Evolutionary conservation across 2,888 invertebrate genomes (phyloP).

Genomic region (Caenorhabditis japonica): DNA sequence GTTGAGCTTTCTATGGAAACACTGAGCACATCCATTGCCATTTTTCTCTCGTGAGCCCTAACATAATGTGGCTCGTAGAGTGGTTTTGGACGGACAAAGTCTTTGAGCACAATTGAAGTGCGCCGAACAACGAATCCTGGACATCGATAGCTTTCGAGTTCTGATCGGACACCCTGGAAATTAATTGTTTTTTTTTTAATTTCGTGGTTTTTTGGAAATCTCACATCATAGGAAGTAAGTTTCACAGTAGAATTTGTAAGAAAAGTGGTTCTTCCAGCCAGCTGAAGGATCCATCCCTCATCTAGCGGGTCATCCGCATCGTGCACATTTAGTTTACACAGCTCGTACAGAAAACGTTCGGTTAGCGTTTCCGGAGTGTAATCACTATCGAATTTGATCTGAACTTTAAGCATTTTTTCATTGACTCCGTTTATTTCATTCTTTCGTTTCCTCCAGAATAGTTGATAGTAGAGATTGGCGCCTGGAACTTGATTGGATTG

Average conservation of each 20-base stretch:
- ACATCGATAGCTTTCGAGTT: conserved; percentile 70
- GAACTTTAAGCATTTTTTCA: conserved; percentile 10
- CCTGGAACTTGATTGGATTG: conserved; percentile 28
- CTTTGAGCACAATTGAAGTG: conserved; percentile 57
- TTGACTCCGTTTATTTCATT: conserved; percentile 27
- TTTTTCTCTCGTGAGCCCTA: conserved; percentile 51
- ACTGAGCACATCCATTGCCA: conserved; percentile 40
- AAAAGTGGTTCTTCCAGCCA: conserved; percentile 70
- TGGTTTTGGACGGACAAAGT: conserved; percentile 57
- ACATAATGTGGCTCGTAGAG: conserved; percentile 69
- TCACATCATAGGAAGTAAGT: conserved; percentile 49
- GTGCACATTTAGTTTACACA: conserved; percentile 20
- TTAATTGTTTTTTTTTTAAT: too few species aligned
- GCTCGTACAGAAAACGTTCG: conserved; percentile 5
- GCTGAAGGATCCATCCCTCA: conserved; percentile 71
- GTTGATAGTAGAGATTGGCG: conserved; percentile 46
- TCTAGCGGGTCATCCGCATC: conserved; percentile 56
- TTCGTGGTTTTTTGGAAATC: conserved; percentile 3
- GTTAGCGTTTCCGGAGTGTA: conserved; percentile 36
- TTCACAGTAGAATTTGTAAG: conserved; percentile 59
- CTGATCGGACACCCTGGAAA: conserved; percentile 70
- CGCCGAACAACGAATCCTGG: conserved; percentile 70
- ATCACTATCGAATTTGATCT: conserved; percentile 43
- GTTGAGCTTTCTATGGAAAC: conserved; percentile 35
- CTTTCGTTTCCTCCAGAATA: conserved; percentile 54